Evolutionary conservation across 2,113 vertebrate genomes (phyloP).

Genomic region (Myotis lucifugus): DNA sequence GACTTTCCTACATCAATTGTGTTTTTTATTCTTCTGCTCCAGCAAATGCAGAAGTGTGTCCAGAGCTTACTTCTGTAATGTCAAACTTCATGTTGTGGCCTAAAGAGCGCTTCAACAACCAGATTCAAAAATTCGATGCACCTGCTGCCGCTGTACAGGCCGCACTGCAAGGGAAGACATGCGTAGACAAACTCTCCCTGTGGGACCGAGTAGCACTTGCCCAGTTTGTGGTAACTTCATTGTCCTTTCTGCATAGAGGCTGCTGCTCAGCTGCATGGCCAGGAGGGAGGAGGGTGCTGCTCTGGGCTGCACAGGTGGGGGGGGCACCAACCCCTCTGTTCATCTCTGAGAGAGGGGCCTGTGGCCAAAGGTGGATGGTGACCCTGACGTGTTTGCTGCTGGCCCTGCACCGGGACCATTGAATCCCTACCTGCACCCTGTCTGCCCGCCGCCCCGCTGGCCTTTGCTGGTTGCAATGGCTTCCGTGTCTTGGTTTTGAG

Average conservation of each 20-base stretch:
- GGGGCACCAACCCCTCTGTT: not conserved
- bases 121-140: rapidly evolving
- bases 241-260: not conserved
- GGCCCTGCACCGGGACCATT: too few relatives aligned
- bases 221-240: not conserved
- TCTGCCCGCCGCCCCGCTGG: too few relatives aligned
- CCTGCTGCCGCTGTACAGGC: rapidly evolving
- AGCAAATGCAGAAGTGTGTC: not conserved
- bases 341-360: not conserved
- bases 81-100: too few relatives aligned
- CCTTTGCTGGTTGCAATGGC: too few relatives aligned
- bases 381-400: too few relatives aligned
- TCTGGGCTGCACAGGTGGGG: not conserved
- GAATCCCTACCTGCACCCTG: too few relatives aligned
- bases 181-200: rapidly evolving
- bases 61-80: rapidly evolving
- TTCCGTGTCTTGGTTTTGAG: too few relatives aligned
- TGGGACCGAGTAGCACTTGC: rapidly evolving
- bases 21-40: not conserved
- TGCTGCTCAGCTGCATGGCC: not conserved
- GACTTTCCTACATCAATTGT: not conserved
- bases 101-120: rapidly evolving
- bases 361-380: not conserved
- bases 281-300: not conserved
- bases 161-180: rapidly evolving